A percentile compares a stretch with the other conserved stretches of the same genome.
These are phyloP conservation scores for Fringilla coelebs DNA, from an alignment of 2,797 vertebrate species.

Conservation along the genomic window DNA sequence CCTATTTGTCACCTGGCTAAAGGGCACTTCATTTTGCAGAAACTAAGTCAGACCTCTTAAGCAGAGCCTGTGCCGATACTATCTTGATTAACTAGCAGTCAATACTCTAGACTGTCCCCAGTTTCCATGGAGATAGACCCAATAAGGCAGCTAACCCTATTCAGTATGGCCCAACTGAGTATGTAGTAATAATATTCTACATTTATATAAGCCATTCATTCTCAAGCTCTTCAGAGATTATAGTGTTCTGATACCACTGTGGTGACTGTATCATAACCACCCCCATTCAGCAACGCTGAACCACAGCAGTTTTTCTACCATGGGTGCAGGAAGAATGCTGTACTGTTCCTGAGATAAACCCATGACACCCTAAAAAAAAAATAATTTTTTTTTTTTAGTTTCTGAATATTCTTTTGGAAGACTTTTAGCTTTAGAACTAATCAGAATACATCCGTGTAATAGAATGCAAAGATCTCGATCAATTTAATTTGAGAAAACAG, in stretches of 20 bases:
- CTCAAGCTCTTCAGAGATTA: not conserved
- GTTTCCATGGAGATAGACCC: constrained; percentile 20
- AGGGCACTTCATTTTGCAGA: not conserved
- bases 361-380: not conserved
- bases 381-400: not conserved
- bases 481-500: constrained; percentile 19
- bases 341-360: not conserved
- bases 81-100: not conserved
- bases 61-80: not conserved
- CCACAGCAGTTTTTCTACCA: not conserved
- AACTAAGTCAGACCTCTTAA: not conserved
- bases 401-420: not conserved
- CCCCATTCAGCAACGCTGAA: not conserved
- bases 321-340: not conserved
- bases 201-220: not conserved
- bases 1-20: not conserved
- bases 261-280: not conserved
- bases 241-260: not conserved
- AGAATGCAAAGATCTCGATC: not conserved
- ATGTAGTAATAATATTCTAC: not conserved
- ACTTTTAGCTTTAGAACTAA: not conserved
- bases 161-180: not conserved
- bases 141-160: not conserved
- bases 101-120: not conserved
- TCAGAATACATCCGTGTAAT: not conserved